Base-by-base conservation (phyloP, 2,113 vertebrate species). In the Sakesphorus luctuosus region DNA sequence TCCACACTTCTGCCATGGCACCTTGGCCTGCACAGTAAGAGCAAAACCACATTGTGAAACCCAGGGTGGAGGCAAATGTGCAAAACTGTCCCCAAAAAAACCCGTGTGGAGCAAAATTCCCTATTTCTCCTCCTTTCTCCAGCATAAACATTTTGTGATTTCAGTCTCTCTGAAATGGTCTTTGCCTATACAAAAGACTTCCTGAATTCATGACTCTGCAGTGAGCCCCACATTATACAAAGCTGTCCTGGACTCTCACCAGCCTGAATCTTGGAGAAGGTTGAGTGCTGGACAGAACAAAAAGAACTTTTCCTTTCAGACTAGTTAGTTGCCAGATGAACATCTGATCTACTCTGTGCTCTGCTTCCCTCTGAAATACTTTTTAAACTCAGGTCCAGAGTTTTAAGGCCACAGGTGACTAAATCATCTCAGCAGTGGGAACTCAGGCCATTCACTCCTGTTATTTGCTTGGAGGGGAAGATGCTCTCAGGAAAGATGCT, bases 1-100 rank as follows among this genome's bases (percentile, higher is more conserved):
- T 98, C 11, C 96, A 95, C 61, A 99, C 98, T 90, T 99, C 99
- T 43, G 99, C 99, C 99, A 99, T 99, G 95, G 98, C 99, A 5
- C 99, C 99, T 94, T 94, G 98, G 94, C 99, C 99, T 99, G 95
- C 33, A 77, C 73, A 84, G 62, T 10, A 68, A 97, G 75, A 65
- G 84, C 38, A 94, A 62, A 96, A 46, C 29, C 55, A 66, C 63
- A 12, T 0, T 3, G 80, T 77, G 68, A 93, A 82, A 86, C 12
- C 19, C 76, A 55, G 49, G 26, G 11, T 19, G 46, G 18, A 33
- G 44, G 12, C 7, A 63, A 72, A 18, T 0, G 29, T 21, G 50
- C 9, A 55, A 53, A 79, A 89, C 62, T 18, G 47, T 19, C 59
- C 43, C 18, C 3, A 29, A 52, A 52, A 76, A 62, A 36, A 40